phyloP scores from a whole-genome alignment of 2,797 vertebrate genomes.

The Sarcophilus harrisii region DNA sequence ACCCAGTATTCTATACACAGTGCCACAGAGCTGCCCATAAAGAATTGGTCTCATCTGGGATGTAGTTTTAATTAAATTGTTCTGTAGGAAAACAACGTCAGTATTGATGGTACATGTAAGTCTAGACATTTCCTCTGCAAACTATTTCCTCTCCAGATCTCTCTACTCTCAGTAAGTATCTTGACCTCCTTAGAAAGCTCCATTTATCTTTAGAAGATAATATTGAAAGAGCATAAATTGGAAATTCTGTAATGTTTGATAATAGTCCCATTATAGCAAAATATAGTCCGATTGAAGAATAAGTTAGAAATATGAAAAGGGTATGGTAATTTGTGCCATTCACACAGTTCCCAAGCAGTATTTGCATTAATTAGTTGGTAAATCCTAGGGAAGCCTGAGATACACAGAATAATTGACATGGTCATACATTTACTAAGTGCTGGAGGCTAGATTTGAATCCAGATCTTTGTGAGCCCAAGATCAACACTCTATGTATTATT shows the following conservation, averaged over 20 bases:
- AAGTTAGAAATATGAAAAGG: neutral
- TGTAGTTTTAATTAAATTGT: conserved; percentile 2
- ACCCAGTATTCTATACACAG: neutral
- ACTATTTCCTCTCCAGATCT: neutral
- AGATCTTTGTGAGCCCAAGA: neutral
- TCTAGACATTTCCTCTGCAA: neutral
- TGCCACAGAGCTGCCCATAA: neutral
- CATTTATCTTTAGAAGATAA: neutral
- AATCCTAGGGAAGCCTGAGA: neutral
- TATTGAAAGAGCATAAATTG: neutral
- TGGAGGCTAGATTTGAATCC: neutral
- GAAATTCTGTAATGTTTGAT: neutral
- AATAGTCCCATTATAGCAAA: neutral
- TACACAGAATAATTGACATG: neutral
- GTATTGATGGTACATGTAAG: neutral
- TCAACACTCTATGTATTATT: neutral
- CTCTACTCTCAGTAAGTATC: neutral
- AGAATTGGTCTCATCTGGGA: neutral
- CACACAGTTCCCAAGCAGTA: neutral
- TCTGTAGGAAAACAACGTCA: neutral
- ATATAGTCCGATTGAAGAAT: neutral
- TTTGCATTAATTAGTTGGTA: neutral
- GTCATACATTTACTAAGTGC: neutral
- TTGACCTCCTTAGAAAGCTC: neutral
- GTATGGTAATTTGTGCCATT: neutral